Conservation (phyloP, 2,113 vertebrate genomes). For the Eulacestoma nigropectus region DNA sequence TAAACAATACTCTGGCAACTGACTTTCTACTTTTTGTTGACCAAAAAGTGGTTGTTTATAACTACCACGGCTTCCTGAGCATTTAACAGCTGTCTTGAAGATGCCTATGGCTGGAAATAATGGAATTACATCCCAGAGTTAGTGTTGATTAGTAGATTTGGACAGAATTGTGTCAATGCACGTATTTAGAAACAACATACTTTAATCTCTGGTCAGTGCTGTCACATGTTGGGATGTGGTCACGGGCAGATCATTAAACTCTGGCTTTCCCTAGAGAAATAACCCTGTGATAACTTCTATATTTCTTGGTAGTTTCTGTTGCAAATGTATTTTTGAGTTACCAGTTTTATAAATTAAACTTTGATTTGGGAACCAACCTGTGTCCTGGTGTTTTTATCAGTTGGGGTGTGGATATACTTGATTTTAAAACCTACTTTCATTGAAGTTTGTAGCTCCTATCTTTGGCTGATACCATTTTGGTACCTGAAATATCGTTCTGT, state of each 20-base stretch:
- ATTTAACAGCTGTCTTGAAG: slow-evolving; percentile 40
- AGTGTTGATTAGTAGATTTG: neutral
- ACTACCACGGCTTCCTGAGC: neutral
- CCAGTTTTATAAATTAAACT: slow-evolving; percentile 11
- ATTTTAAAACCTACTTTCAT: neutral
- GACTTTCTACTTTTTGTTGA: neutral
- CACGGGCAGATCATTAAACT: neutral
- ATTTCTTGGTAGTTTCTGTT: neutral
- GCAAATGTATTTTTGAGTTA: slow-evolving; percentile 1
- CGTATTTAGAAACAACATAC: neutral
- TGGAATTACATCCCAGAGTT: neutral
- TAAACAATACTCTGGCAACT: neutral
- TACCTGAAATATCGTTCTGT: neutral
- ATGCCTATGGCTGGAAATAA: neutral
- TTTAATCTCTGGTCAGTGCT: neutral
- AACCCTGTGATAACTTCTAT: neutral
- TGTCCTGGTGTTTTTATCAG: slow-evolving; percentile 1
- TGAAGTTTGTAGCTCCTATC: neutral
- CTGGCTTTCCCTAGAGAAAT: neutral
- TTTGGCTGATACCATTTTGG: neutral
- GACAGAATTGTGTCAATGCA: neutral
- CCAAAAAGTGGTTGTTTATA: neutral
- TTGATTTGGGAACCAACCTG: slow-evolving; percentile 1
- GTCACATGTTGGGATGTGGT: neutral
- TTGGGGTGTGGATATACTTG: neutral